These are phyloP conservation scores for Lepidurus packardi DNA, from an alignment of 1,140 invertebrate genomes.

Conservation along the genomic window DNA sequence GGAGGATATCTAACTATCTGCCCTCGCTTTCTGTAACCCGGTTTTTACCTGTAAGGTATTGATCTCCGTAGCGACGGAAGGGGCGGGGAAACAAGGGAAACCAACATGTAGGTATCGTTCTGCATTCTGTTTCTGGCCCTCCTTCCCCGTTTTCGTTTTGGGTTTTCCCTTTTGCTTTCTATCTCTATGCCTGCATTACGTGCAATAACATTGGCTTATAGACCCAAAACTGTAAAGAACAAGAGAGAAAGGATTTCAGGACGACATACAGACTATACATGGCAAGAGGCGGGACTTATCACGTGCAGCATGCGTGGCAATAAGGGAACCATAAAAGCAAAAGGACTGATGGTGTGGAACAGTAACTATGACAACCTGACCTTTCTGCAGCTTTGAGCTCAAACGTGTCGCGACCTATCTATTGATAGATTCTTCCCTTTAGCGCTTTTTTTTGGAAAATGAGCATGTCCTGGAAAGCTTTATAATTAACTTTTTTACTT, in stretches of 20 bases:
- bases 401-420: neutral
- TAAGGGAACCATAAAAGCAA: neutral
- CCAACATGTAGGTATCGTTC: no score
- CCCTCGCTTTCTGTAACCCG: neutral
- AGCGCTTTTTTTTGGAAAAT: neutral
- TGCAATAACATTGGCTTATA: neutral
- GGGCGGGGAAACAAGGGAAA: neutral
- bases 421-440: neutral
- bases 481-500: neutral
- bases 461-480: neutral
- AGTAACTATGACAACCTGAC: conserved; percentile 12
- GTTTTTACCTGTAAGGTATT: conserved; percentile 19
- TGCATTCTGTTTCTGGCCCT: neutral
- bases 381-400: conserved; percentile 15
- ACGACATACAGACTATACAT: neutral
- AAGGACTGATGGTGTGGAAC: conserved; percentile 9
- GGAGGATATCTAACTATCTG: no score
- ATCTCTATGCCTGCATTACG: conserved; percentile 9
- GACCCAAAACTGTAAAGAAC: conserved; percentile 1
- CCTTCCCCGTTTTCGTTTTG: neutral
- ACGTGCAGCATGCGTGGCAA: conserved; percentile 1
- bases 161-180: neutral
- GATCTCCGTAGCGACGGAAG: neutral
- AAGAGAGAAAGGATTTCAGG: neutral
- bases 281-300: neutral